Evolutionary conservation across 2,888 invertebrate species (phyloP), one percentile per base, ranked within the genome.

Genomic region (Callyntrura guangdongensis): DNA sequence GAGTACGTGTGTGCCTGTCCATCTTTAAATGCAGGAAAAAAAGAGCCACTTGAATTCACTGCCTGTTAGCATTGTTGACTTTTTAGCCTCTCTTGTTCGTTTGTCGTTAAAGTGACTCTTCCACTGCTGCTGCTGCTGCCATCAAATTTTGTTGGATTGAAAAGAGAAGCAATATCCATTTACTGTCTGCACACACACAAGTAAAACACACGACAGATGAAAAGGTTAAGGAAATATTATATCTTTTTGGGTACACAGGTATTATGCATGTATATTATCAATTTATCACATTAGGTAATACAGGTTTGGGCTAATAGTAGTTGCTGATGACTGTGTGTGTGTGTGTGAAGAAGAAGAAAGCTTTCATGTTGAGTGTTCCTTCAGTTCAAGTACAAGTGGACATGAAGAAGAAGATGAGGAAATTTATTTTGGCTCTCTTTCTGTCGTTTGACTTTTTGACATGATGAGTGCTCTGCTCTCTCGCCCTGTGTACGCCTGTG

Each of bases 31-130:
- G n/a, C n/a, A n/a, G n/a, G 81, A 36, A 20, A 83, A 81, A 85
- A 59, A 79, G 91, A 87, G 77, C 77, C 87, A 91, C 91, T 91
- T 91, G 84, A 90, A 79, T 86, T 67, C 49, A 49, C 36, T 36
- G 36, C 36, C 85, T 86, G 20, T 72, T 82, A 74, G 90, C 86
- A 45, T 77, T 91, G 86, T 87, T 91, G 91, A 91, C 91, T 91
- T 83, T 91, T 87, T 84, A 91, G 91, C 91, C 91, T 91, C 74
- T 81, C 36, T 27, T n/a, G 22, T 69, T 36, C 69, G 36, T n/a
- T 36, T 45, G 69, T 61, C 69, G n/a, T 67, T 17, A 36, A 36
- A 36, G 36, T 36, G 67, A n/a, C 36, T 36, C 36, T 64, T 82
- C 64, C 61, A 82, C 61, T 45, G 14, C 22, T 27, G 49, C 12